Percentiles rank a stretch among this genome's conserved stretches.
Conservation (phyloP, 2,888 invertebrate species). For the Anaspis maculata region DNA sequence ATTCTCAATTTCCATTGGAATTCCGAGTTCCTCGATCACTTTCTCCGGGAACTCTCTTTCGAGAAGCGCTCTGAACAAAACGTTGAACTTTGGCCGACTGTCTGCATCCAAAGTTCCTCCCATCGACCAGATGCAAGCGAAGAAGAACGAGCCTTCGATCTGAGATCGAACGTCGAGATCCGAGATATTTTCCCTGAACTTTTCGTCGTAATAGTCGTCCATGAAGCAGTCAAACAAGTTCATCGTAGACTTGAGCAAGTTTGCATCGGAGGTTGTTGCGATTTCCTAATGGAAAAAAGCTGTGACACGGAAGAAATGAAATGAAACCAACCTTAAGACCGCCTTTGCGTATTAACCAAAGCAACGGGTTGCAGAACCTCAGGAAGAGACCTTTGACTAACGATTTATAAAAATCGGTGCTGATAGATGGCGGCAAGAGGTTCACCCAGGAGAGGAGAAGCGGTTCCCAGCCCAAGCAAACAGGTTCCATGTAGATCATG, state of each 20-base stretch:
- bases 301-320: too few species aligned
- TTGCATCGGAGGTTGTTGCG: constrained; percentile 78
- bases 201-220: constrained; percentile 78
- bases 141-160: constrained; percentile 87
- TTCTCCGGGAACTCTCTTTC: constrained; percentile 74
- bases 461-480: constrained; percentile 86
- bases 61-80: constrained; percentile 69
- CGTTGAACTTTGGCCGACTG: constrained; percentile 68
- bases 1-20: constrained; percentile 49
- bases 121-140: constrained; percentile 86
- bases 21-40: constrained; percentile 48
- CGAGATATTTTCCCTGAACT: constrained; percentile 57
- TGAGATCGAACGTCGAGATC: constrained; percentile 80
- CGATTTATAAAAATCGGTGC: constrained; percentile 55
- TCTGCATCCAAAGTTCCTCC: constrained; percentile 72
- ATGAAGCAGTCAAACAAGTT: constrained; percentile 82
- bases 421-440: constrained; percentile 60
- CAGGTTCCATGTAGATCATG: constrained; percentile 93
- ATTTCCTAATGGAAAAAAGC: too few species aligned
- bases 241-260: constrained; percentile 72
- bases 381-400: constrained; percentile 64
- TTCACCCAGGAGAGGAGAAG: constrained; percentile 79
- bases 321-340: constrained; percentile 39
- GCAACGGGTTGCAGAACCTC: constrained; percentile 71
- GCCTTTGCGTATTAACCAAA: constrained; percentile 70